Evolutionary conservation across 2,888 invertebrate species (phyloP), one percentile per base, ranked within the genome.

Genomic region (Polyommatus icarus): DNA sequence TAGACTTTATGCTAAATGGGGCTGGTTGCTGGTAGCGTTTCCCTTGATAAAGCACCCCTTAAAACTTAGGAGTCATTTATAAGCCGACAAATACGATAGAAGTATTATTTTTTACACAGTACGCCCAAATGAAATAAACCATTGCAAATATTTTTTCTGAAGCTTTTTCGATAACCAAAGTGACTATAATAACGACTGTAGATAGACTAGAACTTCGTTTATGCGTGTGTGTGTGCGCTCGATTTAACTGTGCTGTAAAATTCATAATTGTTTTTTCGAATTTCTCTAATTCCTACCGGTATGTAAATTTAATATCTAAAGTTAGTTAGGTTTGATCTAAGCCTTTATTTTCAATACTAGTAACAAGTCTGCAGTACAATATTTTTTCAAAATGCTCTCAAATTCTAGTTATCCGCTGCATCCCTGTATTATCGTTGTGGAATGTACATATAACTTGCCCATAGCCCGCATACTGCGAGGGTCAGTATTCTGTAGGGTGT

Each of bases 381-480:
- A 29, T 67, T 15, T 67, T 29, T 4, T 5, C 0, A 10, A 10
- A 24, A 24, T 15, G 29, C 15, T 12, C 29, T 32, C 67, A 32
- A 67, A 67, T 67, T 32, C 15, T 5, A 67, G 29, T 18, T 18
- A 67, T 61, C 24, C 4, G 8, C 24, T 61, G 24, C 61, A 61
- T 61, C 24, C 61, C 3, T 18, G 67, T 32, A 67, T 67, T 15
- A 29, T 24, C 29, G 29, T 32, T 5, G 4, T 32, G 67, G 67
- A 32, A 67, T 67, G 67, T 67, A 32, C 67, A 67, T n/a, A 67
- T 67, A 67, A 67, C 32, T 32, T 67, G 29, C 29, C 67, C 67
- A 67, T 67, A 67, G 32, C 61, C 61, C 24, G 61, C 61, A 61
- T 61, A 24, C 10, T 10, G 59, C 61, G 61, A 61, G 67, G 67